Conservation (phyloP, 2,888 invertebrate genomes). For the Acheta domesticus region DNA sequence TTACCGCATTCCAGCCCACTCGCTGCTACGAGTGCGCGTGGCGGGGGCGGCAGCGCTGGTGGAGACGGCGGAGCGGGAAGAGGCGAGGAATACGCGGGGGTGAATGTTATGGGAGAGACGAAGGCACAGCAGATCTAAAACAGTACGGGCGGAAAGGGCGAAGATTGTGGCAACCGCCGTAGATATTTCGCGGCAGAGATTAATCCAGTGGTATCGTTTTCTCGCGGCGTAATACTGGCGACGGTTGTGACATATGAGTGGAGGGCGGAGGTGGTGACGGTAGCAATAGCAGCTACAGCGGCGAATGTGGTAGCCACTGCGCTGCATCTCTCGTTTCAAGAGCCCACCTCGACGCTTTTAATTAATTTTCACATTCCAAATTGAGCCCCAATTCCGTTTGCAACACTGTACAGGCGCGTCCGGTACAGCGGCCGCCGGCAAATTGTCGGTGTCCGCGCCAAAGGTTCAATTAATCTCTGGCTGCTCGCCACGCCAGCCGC, state of each 20-base stretch:
- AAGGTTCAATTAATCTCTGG: conserved; percentile 9
- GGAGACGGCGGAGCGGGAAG: not conserved
- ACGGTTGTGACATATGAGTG: too few relatives aligned
- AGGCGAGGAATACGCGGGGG: not conserved
- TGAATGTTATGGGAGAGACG: not conserved
- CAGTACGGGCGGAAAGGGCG: too few relatives aligned
- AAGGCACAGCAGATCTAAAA: too few relatives aligned
- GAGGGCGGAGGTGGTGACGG: too few relatives aligned
- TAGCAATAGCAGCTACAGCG: too few relatives aligned
- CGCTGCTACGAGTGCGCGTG: not conserved
- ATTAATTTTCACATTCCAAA: conserved; percentile 18
- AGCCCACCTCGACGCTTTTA: conserved; percentile 18
- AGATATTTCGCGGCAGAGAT: too few relatives aligned
- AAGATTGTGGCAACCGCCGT: too few relatives aligned
- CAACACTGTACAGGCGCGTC: conserved; percentile 18
- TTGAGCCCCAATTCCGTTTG: conserved; percentile 18
- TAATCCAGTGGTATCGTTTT: too few relatives aligned
- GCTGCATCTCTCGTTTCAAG: conserved; percentile 1
- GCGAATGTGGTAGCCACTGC: not conserved
- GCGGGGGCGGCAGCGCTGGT: not conserved
- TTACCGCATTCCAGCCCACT: too few relatives aligned
- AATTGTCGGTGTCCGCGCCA: conserved; percentile 18
- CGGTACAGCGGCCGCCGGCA: conserved; percentile 18
- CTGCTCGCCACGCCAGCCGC: not conserved
- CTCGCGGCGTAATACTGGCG: too few relatives aligned